These are phyloP conservation scores for Encarsia formosa DNA, from an alignment of 2,888 invertebrate species.

Conservation along the genomic window DNA sequence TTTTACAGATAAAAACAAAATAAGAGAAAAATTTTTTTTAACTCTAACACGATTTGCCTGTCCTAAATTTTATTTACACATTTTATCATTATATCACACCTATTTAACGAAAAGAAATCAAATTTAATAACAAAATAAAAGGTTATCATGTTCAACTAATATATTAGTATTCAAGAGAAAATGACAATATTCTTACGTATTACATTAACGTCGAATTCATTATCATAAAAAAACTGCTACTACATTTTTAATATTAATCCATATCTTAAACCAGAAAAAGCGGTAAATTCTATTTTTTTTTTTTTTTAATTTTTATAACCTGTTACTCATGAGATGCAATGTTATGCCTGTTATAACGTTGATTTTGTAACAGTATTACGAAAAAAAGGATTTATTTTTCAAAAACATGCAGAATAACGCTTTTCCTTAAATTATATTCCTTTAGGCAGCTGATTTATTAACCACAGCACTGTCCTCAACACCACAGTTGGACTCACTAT, in stretches of 20 bases:
- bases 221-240: slow-evolving; percentile 17
- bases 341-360: slow-evolving; percentile 22
- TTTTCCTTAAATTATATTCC: slow-evolving; percentile 1
- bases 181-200: background rate
- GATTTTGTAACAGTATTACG: slow-evolving; percentile 25
- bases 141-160: slow-evolving; percentile 9
- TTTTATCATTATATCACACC: slow-evolving; percentile 7
- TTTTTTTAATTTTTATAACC: slow-evolving; percentile 2
- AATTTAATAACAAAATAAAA: slow-evolving; percentile 7
- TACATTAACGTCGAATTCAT: background rate
- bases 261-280: slow-evolving; percentile 18
- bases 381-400: slow-evolving; percentile 17
- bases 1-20: slow-evolving; percentile 30
- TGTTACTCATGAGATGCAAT: slow-evolving; percentile 18
- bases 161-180: slow-evolving; percentile 5
- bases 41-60: background rate
- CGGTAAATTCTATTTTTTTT: slow-evolving; percentile 8
- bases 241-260: background rate
- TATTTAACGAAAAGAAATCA: slow-evolving; percentile 12
- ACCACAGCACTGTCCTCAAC: slow-evolving; percentile 39
- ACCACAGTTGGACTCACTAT: slow-evolving; percentile 23
- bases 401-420: slow-evolving; percentile 16
- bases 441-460: slow-evolving; percentile 46
- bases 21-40: slow-evolving; percentile 17
- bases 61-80: slow-evolving; percentile 22